Evolutionary conservation across 1,140 invertebrate genomes (phyloP).

Genomic region (Leptestheria dahalacensis): DNA sequence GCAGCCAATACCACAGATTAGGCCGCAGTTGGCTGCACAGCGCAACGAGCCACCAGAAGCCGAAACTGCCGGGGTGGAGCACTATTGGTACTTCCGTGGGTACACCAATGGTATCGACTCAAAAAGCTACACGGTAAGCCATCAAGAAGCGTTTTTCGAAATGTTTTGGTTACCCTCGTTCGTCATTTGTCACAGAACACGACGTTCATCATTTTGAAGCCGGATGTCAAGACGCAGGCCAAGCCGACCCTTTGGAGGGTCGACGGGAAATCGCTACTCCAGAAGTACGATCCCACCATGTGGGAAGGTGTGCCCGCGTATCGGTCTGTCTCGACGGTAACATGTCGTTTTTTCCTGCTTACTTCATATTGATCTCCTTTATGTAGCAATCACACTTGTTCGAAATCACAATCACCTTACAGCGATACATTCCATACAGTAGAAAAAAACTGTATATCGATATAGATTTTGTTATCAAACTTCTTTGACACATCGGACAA

Average conservation of each 20-base stretch:
- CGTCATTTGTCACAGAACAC: neutral
- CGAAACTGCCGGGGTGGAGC: neutral
- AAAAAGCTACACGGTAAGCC: neutral
- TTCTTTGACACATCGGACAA: no score
- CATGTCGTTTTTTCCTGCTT: slow-evolving; percentile 18
- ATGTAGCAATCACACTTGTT: no score
- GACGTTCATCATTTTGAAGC: slow-evolving; percentile 57
- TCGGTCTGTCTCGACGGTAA: slow-evolving; percentile 71
- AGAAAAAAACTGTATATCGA: no score
- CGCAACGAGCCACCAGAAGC: neutral
- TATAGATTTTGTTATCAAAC: no score
- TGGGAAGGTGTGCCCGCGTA: slow-evolving; percentile 65
- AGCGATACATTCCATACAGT: no score
- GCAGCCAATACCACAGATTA: no score
- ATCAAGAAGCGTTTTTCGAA: no score
- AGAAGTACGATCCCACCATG: slow-evolving; percentile 70
- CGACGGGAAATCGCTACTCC: slow-evolving; percentile 67
- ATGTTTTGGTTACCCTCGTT: no score
- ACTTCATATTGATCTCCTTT: neutral
- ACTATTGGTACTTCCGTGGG: neutral
- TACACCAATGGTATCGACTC: neutral
- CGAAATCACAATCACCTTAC: no score
- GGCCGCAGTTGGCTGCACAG: no score
- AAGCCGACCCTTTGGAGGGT: slow-evolving; percentile 72
- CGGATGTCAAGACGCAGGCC: slow-evolving; percentile 48